Base-by-base conservation (phyloP, 2,888 invertebrate genomes). In the Tipula vernalis region DNA sequence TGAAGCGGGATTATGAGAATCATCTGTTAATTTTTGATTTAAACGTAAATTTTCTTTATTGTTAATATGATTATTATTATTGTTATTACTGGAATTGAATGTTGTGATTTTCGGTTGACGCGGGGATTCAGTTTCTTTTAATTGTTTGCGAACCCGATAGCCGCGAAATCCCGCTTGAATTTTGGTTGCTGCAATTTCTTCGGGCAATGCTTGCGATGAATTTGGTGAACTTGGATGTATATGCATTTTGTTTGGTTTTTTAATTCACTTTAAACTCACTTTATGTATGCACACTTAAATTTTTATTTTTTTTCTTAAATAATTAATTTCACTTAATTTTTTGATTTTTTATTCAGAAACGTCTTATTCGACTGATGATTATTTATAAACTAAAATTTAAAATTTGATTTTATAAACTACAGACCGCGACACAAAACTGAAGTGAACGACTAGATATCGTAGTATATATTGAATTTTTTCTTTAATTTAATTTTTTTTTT, bases 151-250 rank as follows among this genome's bases (percentile, higher is more conserved):
- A 10, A 92, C 92, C 2, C 92, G 91, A 88, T 93, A 93, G 1
- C 93, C 93, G 41, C 93, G 91, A 89, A 93, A 93, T 86, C 92
- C 92, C 71, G 93, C 93, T 90, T 93, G 93, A 86, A 93, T 93
- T 89, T 92, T 93, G 12, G 92, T 92, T 10, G 93, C 93, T 36
- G 93, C 93, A 88, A 89, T 90, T 87, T 91, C 91, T 89, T 91
- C 91, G 51, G 89, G 89, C 88, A 86, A 88, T 89, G 86, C 89
- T 88, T 87, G 89, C 88, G 88, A 86, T 71, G 91, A 91, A 88
- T 91, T 91, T 12, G 91, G 91, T 85, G 91, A 91, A 88, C 91
- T 91, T 71, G 91, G 91, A 88, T 91, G 91, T 89, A 91, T 91
- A 90, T 91, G 91, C 91, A 91, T 91, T 90, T 88, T 87, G 13